Evolutionary conservation across 2,113 vertebrate species (phyloP).

Genomic region (Grantiella picta): DNA sequence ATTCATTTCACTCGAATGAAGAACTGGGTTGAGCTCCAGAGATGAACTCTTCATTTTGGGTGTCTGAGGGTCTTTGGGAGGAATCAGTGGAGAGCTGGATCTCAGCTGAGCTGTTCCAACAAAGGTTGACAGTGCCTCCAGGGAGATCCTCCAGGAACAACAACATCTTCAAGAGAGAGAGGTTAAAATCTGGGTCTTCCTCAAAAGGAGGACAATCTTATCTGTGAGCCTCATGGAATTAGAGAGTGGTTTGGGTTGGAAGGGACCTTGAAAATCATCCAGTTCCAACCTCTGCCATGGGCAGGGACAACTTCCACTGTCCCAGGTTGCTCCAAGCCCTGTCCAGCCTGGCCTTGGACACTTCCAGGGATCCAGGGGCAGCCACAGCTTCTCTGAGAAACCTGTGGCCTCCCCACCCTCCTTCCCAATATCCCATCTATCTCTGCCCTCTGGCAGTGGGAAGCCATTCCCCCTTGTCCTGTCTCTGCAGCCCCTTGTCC

Average conservation of each 20-base stretch:
- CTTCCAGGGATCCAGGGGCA: not conserved
- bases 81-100: not conserved
- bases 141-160: not conserved
- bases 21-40: not conserved
- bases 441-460: not conserved
- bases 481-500: not conserved
- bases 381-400: not conserved
- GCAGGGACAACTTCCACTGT: fast-evolving
- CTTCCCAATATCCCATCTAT: not conserved
- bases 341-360: not conserved
- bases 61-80: not conserved
- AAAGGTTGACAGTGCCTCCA: not conserved
- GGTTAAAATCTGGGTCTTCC: not conserved
- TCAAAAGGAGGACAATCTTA: not conserved
- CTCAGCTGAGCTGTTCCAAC: not conserved
- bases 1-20: not conserved
- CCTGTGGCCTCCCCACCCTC: not conserved
- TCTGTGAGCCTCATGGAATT: not conserved
- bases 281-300: fast-evolving
- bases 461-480: not conserved
- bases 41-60: not conserved
- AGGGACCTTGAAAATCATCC: fast-evolving
- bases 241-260: not conserved
- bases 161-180: not conserved
- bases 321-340: fast-evolving